phyloP scores from a whole-genome alignment of 2,797 vertebrate genomes.

The Pantherophis vulpinus region DNA sequence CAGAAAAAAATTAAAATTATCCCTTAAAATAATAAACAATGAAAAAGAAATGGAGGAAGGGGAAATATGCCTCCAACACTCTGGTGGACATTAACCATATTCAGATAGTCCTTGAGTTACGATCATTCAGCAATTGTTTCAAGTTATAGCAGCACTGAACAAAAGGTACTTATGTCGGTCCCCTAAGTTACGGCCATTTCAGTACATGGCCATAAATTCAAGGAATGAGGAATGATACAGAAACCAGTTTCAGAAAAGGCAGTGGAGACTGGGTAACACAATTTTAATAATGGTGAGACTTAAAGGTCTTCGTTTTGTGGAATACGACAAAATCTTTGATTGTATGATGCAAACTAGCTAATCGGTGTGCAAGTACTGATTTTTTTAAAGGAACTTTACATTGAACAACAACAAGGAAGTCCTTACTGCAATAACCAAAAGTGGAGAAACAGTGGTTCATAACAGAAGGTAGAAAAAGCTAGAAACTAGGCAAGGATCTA shows the following conservation, averaged over 20 bases:
- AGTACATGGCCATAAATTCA: neutral
- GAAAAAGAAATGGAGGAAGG: neutral
- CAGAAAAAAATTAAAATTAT: neutral
- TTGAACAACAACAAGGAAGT: neutral
- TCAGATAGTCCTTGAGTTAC: neutral
- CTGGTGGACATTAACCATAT: neutral
- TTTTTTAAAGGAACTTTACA: neutral
- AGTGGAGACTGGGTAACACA: neutral
- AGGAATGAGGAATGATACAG: neutral
- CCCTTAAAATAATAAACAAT: neutral
- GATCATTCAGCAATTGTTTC: neutral
- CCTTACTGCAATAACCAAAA: neutral
- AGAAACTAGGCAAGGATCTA: neutral
- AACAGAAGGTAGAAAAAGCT: neutral
- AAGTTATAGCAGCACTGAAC: neutral
- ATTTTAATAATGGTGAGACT: neutral
- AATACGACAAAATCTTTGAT: no score
- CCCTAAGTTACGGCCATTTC: neutral
- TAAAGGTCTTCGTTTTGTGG: neutral
- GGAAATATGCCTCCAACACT: neutral
- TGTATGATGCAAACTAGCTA: neutral
- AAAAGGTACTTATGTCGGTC: neutral
- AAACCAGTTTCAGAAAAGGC: neutral
- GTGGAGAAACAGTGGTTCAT: neutral
- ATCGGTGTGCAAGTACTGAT: neutral